Base-by-base conservation (phyloP, 2,888 invertebrate species). In the Hydriomena furcata region DNA sequence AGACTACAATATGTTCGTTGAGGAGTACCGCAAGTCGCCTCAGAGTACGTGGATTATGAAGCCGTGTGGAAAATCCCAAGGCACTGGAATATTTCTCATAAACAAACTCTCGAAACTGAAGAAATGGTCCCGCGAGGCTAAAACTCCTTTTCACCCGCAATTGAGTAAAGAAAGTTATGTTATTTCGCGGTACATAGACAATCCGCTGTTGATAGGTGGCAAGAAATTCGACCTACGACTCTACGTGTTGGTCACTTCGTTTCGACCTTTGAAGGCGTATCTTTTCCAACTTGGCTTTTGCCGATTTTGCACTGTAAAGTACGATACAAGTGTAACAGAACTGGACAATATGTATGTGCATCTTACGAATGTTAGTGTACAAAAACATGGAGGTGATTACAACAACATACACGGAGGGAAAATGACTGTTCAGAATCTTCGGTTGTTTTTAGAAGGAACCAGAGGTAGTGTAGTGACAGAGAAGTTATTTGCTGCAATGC, bases 31-130 rank as follows among this genome's bases (percentile, higher is more conserved):
- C 43, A 98, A 97, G 85, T 96, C 95, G 60, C 98, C 98, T 0
- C 96, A 96, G 74, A 96, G 96, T 65, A 98, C 98, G 0, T 99
- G 98, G 98, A 99, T 99, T 59, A 97, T 98, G 95, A 98, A 99
- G 79, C 98, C 98, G 0, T 97, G 98, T 77, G 98, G 98, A 20
- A 96, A 98, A 86, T 98, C 98, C 0, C 96, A 96, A 78, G 97
- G 97, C 1, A 94, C 96, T n/a, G 98, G 98, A 27, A 98, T 99
- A 72, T 98, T 98, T 80, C 91, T 98, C 46, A 98, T 99, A 66
- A 98, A 98, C 80, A 98, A 98, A 89, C 88, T 98, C 52, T 97
- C 98, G 1, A 98, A 98, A 85, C 85, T 98, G 51, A 98, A 98
- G 75, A 94, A 95, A 76, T 97, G 96, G 95, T 96, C 96, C 0